A percentile compares a stretch with the other conserved stretches of the same genome.
Conservation (phyloP, 2,888 invertebrate genomes). For the Keiferia lycopersicella region DNA sequence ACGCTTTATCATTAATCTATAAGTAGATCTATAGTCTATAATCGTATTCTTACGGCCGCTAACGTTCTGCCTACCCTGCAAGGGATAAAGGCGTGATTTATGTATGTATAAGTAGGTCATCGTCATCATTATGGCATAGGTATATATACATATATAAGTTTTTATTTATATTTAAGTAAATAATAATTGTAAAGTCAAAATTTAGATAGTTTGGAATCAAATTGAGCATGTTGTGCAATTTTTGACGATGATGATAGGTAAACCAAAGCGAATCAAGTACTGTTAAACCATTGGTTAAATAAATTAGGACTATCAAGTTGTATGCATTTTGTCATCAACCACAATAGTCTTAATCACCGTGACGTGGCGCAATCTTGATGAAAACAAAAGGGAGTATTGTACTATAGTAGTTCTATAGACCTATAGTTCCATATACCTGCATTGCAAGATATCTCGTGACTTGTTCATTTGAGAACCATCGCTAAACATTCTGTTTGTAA, state of each 20-base stretch:
- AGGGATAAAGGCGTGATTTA: too few species aligned
- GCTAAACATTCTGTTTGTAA: constrained; percentile 65
- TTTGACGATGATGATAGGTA: neutral
- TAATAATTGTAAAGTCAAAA: too few species aligned
- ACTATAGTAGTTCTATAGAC: constrained; percentile 36
- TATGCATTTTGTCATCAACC: neutral
- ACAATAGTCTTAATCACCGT: constrained; percentile 15
- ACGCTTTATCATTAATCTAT: too few species aligned
- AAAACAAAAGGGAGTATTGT: constrained; percentile 40
- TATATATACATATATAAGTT: too few species aligned
- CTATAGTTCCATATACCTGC: constrained; percentile 18
- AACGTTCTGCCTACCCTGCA: too few species aligned
- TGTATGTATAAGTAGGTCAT: too few species aligned
- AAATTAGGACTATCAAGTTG: neutral
- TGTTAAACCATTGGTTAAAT: neutral
- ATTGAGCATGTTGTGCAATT: neutral
- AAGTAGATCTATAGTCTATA: too few species aligned
- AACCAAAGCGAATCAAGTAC: neutral
- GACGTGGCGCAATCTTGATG: constrained; percentile 29
- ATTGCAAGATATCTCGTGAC: constrained; percentile 56
- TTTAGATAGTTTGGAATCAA: too few species aligned
- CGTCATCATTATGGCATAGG: too few species aligned
- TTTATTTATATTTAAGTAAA: neutral
- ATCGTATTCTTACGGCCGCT: too few species aligned
- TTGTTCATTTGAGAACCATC: constrained; percentile 50